Percentiles rank a stretch among this genome's conserved stretches.
Evolutionary conservation across 2,113 vertebrate species (phyloP).

Genomic region (Oenanthe melanoleuca): DNA sequence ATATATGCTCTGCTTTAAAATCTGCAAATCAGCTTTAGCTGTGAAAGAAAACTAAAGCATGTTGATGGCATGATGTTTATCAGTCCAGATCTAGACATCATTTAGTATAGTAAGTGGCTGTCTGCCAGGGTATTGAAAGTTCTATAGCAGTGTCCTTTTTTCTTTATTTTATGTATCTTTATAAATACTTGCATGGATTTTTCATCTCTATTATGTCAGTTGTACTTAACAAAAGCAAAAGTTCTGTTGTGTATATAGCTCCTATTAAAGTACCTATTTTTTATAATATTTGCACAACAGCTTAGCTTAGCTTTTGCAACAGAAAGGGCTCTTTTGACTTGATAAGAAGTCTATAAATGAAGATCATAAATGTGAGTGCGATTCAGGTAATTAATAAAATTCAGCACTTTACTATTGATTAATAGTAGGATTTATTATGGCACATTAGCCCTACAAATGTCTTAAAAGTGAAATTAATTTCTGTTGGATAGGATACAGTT

Average conservation of each 20-base stretch:
- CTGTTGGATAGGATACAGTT: constrained; percentile 53
- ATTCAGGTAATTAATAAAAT: constrained; percentile 89
- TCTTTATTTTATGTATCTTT: constrained; percentile 66
- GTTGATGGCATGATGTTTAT: constrained; percentile 80
- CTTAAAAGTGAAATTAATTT: constrained; percentile 81
- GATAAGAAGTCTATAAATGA: constrained; percentile 74
- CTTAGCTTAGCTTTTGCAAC: constrained; percentile 85
- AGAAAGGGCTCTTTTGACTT: constrained; percentile 94
- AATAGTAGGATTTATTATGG: constrained; percentile 86
- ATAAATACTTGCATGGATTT: constrained; percentile 77
- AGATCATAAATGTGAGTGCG: constrained; percentile 77
- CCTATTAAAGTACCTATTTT: constrained; percentile 68
- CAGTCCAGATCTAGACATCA: constrained; percentile 69
- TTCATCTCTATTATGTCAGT: constrained; percentile 65
- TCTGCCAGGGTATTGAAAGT: constrained; percentile 63
- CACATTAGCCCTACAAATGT: constrained; percentile 88
- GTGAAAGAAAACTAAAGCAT: constrained; percentile 76
- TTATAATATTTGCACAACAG: constrained; percentile 80
- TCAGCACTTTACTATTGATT: constrained; percentile 96
- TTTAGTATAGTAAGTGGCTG: constrained; percentile 64
- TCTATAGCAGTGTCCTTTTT: constrained; percentile 68
- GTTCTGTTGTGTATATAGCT: constrained; percentile 68
- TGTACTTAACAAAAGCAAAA: constrained; percentile 56
- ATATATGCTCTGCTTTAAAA: constrained; percentile 63
- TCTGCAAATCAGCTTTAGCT: constrained; percentile 69